A percentile compares a stretch with the other conserved stretches of the same genome.
Conservation (phyloP, 2,113 vertebrate genomes). For the Scartelaos histophorus region DNA sequence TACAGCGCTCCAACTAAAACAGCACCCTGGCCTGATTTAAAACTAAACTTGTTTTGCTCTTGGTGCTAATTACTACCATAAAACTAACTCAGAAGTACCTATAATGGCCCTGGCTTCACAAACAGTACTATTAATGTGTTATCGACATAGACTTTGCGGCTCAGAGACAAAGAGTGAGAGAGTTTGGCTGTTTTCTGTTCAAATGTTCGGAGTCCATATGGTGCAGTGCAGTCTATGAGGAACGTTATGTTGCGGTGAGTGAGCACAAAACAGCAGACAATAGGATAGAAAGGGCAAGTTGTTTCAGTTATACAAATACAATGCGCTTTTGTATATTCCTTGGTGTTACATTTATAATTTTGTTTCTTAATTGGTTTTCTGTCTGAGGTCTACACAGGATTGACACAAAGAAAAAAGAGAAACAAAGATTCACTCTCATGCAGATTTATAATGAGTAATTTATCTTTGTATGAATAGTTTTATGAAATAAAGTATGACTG, state of each 20-base stretch:
- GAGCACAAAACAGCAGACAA: not conserved
- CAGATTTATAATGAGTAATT: too few species aligned
- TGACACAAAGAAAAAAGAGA: too few species aligned
- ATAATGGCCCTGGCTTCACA: not conserved
- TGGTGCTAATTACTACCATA: not conserved
- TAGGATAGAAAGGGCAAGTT: not conserved
- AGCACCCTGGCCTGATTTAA: not conserved
- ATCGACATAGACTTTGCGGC: not conserved
- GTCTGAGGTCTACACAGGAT: not conserved
- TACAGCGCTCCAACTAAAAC: not conserved
- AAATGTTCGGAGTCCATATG: slow-evolving; percentile 4
- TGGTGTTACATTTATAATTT: too few species aligned
- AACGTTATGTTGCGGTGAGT: not conserved
- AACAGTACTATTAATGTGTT: not conserved
- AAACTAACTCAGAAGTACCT: not conserved
- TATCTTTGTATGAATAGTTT: too few species aligned
- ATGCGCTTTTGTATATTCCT: not conserved
- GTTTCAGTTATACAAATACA: not conserved
- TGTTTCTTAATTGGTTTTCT: not conserved
- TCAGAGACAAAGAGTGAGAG: not conserved
- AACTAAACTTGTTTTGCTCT: not conserved
- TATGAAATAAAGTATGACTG: too few species aligned
- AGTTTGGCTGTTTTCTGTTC: not conserved
- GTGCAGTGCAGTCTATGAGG: not conserved
- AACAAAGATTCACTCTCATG: too few species aligned